Conservation (phyloP, 64 coral and sea anemone genomes). For the Orbicella faveolata region DNA sequence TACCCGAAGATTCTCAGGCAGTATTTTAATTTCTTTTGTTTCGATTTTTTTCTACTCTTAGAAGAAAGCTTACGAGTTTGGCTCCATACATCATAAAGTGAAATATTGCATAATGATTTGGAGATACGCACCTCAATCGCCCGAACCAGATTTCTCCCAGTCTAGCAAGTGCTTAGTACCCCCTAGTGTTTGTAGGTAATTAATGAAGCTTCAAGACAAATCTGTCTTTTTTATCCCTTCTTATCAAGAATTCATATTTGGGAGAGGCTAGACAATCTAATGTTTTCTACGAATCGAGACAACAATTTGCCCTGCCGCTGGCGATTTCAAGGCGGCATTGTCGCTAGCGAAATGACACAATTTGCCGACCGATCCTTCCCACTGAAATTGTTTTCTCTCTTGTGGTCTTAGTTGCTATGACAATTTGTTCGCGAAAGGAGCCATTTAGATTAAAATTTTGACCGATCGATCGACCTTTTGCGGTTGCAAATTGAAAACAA, state of each 20-base stretch:
- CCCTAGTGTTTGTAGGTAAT: conserved; percentile 3
- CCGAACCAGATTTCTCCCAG: background rate
- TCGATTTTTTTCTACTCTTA: background rate
- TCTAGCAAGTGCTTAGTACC: background rate
- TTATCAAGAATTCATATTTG: background rate
- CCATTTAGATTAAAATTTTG: background rate
- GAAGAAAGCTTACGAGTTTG: background rate
- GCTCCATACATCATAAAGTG: background rate
- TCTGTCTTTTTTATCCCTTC: background rate
- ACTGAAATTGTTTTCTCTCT: background rate
- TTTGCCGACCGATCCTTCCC: background rate
- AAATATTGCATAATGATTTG: background rate
- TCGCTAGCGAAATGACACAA: background rate
- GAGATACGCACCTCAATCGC: background rate
- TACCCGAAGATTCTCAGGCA: too few species aligned
- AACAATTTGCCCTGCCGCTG: background rate
- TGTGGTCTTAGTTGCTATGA: background rate
- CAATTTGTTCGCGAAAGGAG: background rate
- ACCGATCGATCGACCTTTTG: background rate
- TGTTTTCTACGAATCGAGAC: background rate
- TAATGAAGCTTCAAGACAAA: background rate
- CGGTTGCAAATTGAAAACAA: conserved; percentile 13
- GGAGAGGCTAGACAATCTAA: background rate
- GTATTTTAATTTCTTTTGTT: background rate
- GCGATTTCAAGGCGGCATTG: background rate